phyloP scores from a whole-genome alignment of 2,888 invertebrate species.

The Germaria angustata region DNA sequence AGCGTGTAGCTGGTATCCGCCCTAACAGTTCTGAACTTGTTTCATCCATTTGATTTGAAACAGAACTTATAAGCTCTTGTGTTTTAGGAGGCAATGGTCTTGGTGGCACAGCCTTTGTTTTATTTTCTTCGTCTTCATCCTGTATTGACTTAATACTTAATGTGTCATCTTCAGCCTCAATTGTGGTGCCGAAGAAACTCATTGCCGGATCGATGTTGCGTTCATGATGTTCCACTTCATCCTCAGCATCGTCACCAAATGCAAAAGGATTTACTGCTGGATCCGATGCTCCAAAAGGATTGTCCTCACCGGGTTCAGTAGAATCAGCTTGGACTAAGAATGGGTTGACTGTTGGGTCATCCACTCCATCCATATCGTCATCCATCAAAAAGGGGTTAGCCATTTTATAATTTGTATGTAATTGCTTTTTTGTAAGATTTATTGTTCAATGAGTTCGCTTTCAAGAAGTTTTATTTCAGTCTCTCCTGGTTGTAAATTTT shows the following conservation, averaged over 20 bases:
- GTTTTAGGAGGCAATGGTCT: conserved; percentile 86
- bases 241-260: conserved; percentile 80
- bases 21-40: conserved; percentile 91
- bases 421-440: conserved; percentile 51
- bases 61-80: conserved; percentile 90
- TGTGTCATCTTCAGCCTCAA: conserved; percentile 78
- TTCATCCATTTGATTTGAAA: conserved; percentile 93
- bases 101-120: conserved; percentile 78
- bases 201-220: conserved; percentile 78
- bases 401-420: conserved; percentile 80
- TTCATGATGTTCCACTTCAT: conserved; percentile 65
- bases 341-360: conserved; percentile 83
- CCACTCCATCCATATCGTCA: conserved; percentile 83
- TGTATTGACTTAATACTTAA: conserved; percentile 75
- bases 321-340: conserved; percentile 83
- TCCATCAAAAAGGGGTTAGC: conserved; percentile 91
- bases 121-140: conserved; percentile 74
- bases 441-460: conserved; percentile 85
- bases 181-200: conserved; percentile 80
- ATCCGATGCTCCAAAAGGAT: conserved; percentile 82
- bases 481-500: conserved; percentile 87
- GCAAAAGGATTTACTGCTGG: conserved; percentile 85
- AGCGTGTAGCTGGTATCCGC: conserved; percentile 90
- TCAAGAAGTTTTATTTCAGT: conserved; percentile 89
- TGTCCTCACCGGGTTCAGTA: conserved; percentile 84